Evolutionary conservation across 1,140 invertebrate genomes (phyloP).

Genomic region (Drosophila rufa): DNA sequence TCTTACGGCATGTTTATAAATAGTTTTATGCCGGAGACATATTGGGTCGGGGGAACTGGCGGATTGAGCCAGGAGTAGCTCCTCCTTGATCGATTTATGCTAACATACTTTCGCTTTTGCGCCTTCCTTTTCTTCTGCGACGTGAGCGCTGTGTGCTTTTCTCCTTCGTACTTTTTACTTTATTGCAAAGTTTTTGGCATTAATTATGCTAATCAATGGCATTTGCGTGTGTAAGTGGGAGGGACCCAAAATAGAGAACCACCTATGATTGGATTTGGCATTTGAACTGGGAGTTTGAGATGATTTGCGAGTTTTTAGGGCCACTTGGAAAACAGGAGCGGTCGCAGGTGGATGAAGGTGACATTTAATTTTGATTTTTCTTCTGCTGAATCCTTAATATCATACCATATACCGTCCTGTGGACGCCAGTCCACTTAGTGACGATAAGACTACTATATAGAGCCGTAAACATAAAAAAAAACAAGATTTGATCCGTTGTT

Average conservation of each 20-base stretch:
- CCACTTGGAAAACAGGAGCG: not conserved
- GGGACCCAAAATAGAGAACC: constrained; percentile 40
- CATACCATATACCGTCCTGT: too few relatives aligned
- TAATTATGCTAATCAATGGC: constrained; percentile 69
- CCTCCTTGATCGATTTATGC: constrained; percentile 74
- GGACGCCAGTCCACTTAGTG: too few relatives aligned
- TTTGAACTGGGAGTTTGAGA: constrained; percentile 13
- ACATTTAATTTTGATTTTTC: too few relatives aligned
- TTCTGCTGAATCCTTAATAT: too few relatives aligned
- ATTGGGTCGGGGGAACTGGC: constrained; percentile 41
- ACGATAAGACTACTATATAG: too few relatives aligned
- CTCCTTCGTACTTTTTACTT: constrained; percentile 36
- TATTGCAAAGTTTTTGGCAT: constrained; percentile 58
- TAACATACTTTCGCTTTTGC: constrained; percentile 80
- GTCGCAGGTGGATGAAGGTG: not conserved
- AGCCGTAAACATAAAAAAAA: too few relatives aligned
- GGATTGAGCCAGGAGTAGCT: constrained; percentile 2
- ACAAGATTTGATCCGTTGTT: too few relatives aligned
- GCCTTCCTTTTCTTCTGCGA: constrained; percentile 11
- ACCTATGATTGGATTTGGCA: constrained; percentile 35
- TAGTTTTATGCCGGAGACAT: constrained; percentile 53
- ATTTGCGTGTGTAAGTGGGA: constrained; percentile 46
- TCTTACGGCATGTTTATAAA: constrained; percentile 70
- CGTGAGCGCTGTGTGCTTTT: constrained; percentile 1
- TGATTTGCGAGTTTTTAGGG: not conserved